Conservation (phyloP, 2,888 invertebrate genomes). For the Syritta pipiens region DNA sequence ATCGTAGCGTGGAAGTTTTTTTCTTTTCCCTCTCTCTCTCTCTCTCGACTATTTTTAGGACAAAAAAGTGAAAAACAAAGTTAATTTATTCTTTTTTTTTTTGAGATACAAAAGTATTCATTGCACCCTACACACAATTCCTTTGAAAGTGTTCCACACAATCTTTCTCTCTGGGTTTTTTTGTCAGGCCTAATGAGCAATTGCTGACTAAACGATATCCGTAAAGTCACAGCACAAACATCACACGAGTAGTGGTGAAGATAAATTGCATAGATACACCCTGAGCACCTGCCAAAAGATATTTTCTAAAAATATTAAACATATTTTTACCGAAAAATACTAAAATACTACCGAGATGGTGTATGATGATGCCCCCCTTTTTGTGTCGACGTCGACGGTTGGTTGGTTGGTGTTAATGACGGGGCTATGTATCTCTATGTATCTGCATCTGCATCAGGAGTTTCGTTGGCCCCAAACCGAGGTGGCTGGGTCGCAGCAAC, state of each 20-base stretch:
- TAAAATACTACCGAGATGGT: constrained; percentile 9
- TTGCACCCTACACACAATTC: constrained; percentile 25
- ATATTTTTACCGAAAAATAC: constrained; percentile 38
- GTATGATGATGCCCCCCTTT: neutral
- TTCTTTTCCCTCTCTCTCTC: too few species aligned
- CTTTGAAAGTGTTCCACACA: constrained; percentile 42
- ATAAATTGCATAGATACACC: constrained; percentile 53
- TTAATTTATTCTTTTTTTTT: constrained; percentile 14
- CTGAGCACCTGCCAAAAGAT: constrained; percentile 58
- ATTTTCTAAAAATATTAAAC: constrained; percentile 64
- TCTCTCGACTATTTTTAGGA: constrained; percentile 33
- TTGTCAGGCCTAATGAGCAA: constrained; percentile 60
- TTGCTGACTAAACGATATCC: constrained; percentile 56
- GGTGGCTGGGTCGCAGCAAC: neutral
- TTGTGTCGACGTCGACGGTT: neutral
- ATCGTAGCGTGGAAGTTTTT: constrained; percentile 37
- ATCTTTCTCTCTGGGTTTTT: constrained; percentile 33
- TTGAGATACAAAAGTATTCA: constrained; percentile 20
- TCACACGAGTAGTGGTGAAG: constrained; percentile 19
- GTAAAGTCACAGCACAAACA: neutral
- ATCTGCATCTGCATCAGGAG: constrained; percentile 1
- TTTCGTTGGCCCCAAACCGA: neutral
- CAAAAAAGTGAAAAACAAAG: constrained; percentile 4
- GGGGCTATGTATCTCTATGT: neutral
- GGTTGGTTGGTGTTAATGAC: constrained; percentile 23